Percentiles rank a stretch among this genome's conserved stretches.
Conservation (phyloP, 2,113 vertebrate genomes). For the Nycticryphes semicollaris region DNA sequence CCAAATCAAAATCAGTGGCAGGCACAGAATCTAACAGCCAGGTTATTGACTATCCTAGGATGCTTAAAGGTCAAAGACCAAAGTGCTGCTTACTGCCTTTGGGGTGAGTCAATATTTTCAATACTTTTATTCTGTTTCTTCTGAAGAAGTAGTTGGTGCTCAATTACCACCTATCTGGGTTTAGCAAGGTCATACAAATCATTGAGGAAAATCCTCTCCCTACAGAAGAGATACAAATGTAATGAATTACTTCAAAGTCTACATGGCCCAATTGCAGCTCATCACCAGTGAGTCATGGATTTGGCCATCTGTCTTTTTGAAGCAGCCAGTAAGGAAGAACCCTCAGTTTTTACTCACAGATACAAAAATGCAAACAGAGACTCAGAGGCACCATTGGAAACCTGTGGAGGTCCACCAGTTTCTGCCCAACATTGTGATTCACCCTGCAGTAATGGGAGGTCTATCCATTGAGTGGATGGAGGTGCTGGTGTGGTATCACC, state of each 20-base stretch:
- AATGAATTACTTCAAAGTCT: conserved; percentile 47
- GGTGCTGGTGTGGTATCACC: fast-evolving
- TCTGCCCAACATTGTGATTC: neutral
- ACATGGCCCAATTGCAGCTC: neutral
- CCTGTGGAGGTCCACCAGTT: neutral
- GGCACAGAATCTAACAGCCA: conserved; percentile 63
- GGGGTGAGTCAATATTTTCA: conserved; percentile 78
- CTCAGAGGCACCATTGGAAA: fast-evolving
- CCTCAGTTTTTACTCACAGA: neutral
- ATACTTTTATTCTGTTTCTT: conserved; percentile 80
- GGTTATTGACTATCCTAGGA: conserved; percentile 80
- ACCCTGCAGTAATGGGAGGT: fast-evolving
- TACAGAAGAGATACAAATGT: conserved; percentile 26
- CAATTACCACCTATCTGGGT: conserved; percentile 72
- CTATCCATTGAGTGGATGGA: neutral
- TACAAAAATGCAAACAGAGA: neutral
- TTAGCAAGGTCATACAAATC: conserved; percentile 72
- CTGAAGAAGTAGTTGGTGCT: conserved; percentile 59
- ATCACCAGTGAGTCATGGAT: neutral
- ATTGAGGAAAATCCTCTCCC: conserved; percentile 31
- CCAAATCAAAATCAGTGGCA: conserved; percentile 77
- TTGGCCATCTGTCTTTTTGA: neutral
- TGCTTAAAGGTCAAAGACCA: conserved; percentile 81
- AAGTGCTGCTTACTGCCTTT: conserved; percentile 74
- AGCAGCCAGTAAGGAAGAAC: neutral